Percentiles rank a stretch among this genome's conserved stretches.
Evolutionary conservation across 1,140 invertebrate species (phyloP).

Genomic region (Aphelinus certus): DNA sequence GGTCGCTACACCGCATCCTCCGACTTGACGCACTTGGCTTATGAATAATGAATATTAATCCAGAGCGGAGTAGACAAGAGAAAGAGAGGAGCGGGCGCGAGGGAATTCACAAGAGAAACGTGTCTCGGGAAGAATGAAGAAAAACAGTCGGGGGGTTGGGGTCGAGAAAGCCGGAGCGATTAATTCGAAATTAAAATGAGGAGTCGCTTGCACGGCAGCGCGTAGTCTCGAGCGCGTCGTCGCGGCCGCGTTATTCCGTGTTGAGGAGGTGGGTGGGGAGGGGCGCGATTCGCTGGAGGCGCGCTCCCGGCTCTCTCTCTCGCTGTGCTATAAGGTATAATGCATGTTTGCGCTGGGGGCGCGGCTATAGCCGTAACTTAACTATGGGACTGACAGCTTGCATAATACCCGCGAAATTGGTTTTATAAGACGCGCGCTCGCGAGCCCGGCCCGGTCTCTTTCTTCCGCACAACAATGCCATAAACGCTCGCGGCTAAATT

Average conservation of each 20-base stretch:
- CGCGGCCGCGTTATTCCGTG: constrained; percentile 28
- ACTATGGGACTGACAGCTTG: constrained; percentile 63
- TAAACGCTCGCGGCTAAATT: constrained; percentile 62
- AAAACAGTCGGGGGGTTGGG: constrained; percentile 4
- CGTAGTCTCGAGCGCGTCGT: constrained; percentile 13
- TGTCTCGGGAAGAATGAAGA: neutral
- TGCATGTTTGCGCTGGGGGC: constrained; percentile 56
- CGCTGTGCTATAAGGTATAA: constrained; percentile 43
- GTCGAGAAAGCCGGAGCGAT: constrained; percentile 31
- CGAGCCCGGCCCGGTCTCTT: constrained; percentile 47
- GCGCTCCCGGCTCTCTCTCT: neutral
- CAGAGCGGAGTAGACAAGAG: neutral
- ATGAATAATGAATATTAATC: no score
- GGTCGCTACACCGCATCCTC: no score
- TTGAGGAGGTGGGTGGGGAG: no score
- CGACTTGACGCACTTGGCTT: no score
- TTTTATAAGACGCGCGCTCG: constrained; percentile 62
- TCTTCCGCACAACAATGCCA: constrained; percentile 58
- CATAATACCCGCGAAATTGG: constrained; percentile 66
- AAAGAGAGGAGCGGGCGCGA: neutral
- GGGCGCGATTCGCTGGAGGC: neutral
- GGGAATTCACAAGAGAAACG: neutral
- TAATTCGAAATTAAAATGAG: constrained; percentile 51
- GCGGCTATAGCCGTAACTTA: constrained; percentile 60
- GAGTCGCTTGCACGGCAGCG: constrained; percentile 30